Base-by-base conservation (phyloP, 2,113 vertebrate genomes). In the Triplophysa siluroides region DNA sequence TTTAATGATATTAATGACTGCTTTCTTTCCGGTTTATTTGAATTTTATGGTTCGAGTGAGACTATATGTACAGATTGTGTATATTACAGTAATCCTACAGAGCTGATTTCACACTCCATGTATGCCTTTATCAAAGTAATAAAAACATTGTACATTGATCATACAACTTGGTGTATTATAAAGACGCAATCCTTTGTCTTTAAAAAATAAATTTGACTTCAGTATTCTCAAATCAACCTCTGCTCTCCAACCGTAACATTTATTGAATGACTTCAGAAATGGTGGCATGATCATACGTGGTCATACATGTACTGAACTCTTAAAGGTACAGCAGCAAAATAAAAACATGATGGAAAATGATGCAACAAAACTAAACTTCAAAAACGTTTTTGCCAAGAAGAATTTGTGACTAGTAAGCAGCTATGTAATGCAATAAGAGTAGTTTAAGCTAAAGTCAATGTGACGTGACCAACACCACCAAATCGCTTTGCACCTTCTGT, bases 71-170 rank as follows among this genome's bases (percentile, higher is more conserved):
- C 73, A 81, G 76, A 76, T 56, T 16, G 60, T 81, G 81, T 84
- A 81, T 76, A 83, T 83, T 83, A 86, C 38, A 67, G 82, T 79
- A 81, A 67, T 80, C 58, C 79, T 83, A 71, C 66, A 80, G 16
- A 50, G 76, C 82, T 75, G 84, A 71, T 87, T 79, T 83, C 83
- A 81, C 81, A 62, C 67, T 78, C 78, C 78, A 74, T 92, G 90
- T 92, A 91, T 88, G 88, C 85, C 89, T 92, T 93, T 91, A 91
- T 91, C 88, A 89, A 89, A 91, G 88, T 68, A 89, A 70, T 70
- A 70, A 93, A 93, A 89, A 89, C 87, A 92, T 90, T 90, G 85
- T 90, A 92, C 90, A 92, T 87, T 78, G 88, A 91, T 82, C 63
- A 18, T 58, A 67, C 56, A 7, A 56, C 18, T 23, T 45, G 13